Conservation (phyloP, 1,140 invertebrate genomes). For the Anoplolepis gracilipes region DNA sequence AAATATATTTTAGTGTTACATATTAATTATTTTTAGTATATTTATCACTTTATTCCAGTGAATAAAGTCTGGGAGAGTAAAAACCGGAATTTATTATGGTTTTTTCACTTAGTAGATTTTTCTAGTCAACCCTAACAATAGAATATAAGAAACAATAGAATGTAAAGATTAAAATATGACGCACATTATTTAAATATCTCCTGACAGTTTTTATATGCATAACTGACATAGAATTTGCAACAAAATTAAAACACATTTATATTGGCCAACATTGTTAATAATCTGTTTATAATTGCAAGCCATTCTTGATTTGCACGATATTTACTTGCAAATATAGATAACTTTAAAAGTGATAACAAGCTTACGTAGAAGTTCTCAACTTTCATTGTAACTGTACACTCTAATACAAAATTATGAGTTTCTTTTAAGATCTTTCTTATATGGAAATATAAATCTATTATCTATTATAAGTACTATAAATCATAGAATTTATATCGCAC, state of each 20-base stretch:
- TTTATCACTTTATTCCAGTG: too few species aligned
- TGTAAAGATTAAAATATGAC: not conserved
- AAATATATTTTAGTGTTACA: too few species aligned
- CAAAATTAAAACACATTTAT: constrained; percentile 12
- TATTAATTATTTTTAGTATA: too few species aligned
- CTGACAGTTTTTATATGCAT: not conserved
- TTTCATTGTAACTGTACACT: not conserved
- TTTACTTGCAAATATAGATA: not conserved
- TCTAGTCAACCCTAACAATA: too few species aligned
- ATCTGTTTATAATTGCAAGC: not conserved
- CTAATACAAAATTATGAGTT: not conserved
- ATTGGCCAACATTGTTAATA: not conserved
- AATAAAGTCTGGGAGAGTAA: too few species aligned
- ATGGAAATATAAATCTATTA: not conserved
- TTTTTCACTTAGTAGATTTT: too few species aligned
- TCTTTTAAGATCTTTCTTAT: not conserved
- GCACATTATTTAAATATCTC: not conserved
- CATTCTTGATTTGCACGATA: not conserved
- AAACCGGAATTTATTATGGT: too few species aligned
- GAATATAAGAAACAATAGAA: too few species aligned
- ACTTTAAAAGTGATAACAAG: not conserved
- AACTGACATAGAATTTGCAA: not conserved
- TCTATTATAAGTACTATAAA: not conserved
- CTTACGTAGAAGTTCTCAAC: not conserved
- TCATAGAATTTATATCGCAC: not conserved